phyloP scores from a whole-genome alignment of 2,888 invertebrate species.

The Machimus rusticus region DNA sequence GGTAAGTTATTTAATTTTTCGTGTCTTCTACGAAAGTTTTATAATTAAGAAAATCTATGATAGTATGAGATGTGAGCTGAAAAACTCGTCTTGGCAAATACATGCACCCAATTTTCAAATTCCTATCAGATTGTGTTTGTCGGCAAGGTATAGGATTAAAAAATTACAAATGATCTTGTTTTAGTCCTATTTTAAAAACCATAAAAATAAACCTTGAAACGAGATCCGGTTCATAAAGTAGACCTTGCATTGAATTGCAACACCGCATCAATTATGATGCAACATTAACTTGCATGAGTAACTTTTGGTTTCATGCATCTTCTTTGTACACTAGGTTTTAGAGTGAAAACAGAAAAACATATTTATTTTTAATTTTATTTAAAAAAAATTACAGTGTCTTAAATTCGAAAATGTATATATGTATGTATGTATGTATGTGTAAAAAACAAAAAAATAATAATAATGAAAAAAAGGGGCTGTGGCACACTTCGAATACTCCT shows the following conservation, averaged over 20 bases:
- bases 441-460: background rate
- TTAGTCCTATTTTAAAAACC: too few species aligned
- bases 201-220: too few species aligned
- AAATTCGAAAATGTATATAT: background rate
- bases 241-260: too few species aligned
- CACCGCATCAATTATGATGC: too few species aligned
- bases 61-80: background rate
- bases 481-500: background rate
- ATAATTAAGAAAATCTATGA: background rate
- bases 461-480: background rate
- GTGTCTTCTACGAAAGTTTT: background rate
- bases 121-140: too few species aligned
- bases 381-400: background rate
- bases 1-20: background rate
- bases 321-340: background rate
- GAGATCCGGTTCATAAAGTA: too few species aligned
- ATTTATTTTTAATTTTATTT: background rate
- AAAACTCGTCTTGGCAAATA: too few species aligned
- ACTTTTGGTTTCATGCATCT: background rate
- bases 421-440: background rate
- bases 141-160: too few species aligned
- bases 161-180: too few species aligned
- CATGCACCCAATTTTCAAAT: too few species aligned
- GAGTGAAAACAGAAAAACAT: background rate
- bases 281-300: too few species aligned